Base-by-base conservation (phyloP, 2,888 invertebrate species). In the Teleiodes luculella region DNA sequence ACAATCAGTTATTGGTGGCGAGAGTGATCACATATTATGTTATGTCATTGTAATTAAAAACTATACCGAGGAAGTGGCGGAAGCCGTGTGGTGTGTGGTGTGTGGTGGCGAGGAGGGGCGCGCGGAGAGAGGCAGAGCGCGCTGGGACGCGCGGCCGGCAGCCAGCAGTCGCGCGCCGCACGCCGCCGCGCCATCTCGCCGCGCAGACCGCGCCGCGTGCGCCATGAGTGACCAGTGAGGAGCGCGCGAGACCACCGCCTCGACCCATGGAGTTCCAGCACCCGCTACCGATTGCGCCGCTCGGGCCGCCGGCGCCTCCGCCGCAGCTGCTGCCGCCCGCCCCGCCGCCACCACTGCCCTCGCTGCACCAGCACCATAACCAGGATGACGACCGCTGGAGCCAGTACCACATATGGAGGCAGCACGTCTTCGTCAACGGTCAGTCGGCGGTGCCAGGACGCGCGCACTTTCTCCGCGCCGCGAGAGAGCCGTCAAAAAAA, bases 381-480 rank as follows among this genome's bases (percentile, higher is more conserved):
- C 91, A 91, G 74, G 92, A 91, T 70, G 92, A 91, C 77, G 92
- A 90, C 80, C 92, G 91, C 74, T 94, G 94, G 94, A 92, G 92
- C 66, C 94, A 94, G 88, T 94, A 94, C 80, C 95, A 95, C 81
- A 91, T 95, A 64, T 95, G 94, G 94, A 90, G 94, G 70, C 95
- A 95, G 82, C 94, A 94, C 80, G 94, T 94, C 78, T 94, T 94
- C 80, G 93, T 94, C 85, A 94, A 94, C 85, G 94, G 94, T 94
- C 93, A 90, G 92, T 86, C 67, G 63, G 62, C 65, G 61, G 59
- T 57, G 60, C 58, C 66, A 62, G 67, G 68, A 70, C 65, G 64
- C 69, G 69, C 72, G 68, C 73, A 78, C 80, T 82, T 81, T 81
- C 82, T 78, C 78, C 70, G 58, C 52, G 60, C 58, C 59, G 63